These are phyloP conservation scores for Oscheius onirici DNA, from an alignment of 2,888 invertebrate genomes.

Conservation along the genomic window DNA sequence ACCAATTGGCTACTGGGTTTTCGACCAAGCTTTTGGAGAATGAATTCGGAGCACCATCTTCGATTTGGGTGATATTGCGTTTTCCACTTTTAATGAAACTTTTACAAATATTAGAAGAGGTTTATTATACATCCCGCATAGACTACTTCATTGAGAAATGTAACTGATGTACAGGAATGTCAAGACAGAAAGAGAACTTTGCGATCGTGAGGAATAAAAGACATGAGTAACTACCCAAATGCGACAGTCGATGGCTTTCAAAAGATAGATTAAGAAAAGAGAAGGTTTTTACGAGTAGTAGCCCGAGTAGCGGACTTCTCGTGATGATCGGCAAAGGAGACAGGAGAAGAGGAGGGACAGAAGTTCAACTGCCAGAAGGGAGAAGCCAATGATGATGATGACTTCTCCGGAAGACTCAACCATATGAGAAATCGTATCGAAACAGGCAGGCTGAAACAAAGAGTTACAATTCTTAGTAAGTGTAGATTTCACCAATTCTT, in stretches of 20 bases:
- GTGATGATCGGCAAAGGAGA: conserved; percentile 63
- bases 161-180: conserved; percentile 27
- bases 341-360: conserved; percentile 66
- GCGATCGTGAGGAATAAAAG: background rate
- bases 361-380: conserved; percentile 56
- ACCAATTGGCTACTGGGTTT: conserved; percentile 40
- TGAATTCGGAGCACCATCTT: conserved; percentile 45
- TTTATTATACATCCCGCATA: background rate
- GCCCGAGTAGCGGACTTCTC: conserved; percentile 55
- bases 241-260: background rate
- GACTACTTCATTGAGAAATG: conserved; percentile 8
- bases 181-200: conserved; percentile 2
- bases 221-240: conserved; percentile 18
- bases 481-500: background rate
- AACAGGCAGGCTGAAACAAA: conserved; percentile 63
- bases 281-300: conserved; percentile 48
- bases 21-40: conserved; percentile 42
- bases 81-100: too few species aligned
- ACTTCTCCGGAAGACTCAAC: conserved; percentile 56
- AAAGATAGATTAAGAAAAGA: background rate
- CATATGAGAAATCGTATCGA: conserved; percentile 53
- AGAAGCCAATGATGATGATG: conserved; percentile 47
- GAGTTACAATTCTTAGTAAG: background rate
- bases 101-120: too few species aligned
- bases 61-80: conserved; percentile 40